phyloP scores from a whole-genome alignment of 2,113 vertebrate species.

The Drymodes brunneopygia region DNA sequence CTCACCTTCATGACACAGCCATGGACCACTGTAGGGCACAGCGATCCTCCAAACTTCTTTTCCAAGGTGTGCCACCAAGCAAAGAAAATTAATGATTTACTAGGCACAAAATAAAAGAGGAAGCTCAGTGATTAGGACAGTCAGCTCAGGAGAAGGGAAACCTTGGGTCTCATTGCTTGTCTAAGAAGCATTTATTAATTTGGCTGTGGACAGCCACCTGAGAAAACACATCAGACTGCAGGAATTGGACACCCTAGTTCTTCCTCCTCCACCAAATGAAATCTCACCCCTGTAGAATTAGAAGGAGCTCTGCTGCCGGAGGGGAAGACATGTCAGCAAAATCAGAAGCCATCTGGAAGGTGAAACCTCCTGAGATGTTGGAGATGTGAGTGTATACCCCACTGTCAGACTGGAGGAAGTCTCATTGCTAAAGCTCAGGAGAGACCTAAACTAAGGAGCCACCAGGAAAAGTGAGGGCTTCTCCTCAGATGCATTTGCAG shows the following conservation, averaged over 20 bases:
- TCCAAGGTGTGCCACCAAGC: background rate
- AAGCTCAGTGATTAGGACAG: background rate
- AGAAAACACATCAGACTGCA: background rate
- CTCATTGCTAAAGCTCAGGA: background rate
- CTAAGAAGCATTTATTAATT: background rate
- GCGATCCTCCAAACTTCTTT: background rate
- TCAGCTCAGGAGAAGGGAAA: background rate
- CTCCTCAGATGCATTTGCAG: accelerated
- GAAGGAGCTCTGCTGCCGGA: background rate
- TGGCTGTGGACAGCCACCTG: background rate
- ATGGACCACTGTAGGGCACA: accelerated
- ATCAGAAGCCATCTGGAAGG: background rate
- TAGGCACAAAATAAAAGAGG: background rate
- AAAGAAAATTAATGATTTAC: background rate
- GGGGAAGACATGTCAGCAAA: background rate
- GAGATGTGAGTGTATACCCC: background rate
- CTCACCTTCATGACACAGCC: background rate
- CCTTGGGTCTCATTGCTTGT: background rate
- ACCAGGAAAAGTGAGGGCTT: background rate
- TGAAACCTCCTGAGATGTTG: background rate
- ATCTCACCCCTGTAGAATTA: background rate
- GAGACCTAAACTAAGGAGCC: background rate
- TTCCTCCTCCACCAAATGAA: background rate
- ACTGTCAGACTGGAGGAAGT: background rate
- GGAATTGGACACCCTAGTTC: background rate